phyloP scores from a whole-genome alignment of 1,140 invertebrate species.

The Magallana angulata region DNA sequence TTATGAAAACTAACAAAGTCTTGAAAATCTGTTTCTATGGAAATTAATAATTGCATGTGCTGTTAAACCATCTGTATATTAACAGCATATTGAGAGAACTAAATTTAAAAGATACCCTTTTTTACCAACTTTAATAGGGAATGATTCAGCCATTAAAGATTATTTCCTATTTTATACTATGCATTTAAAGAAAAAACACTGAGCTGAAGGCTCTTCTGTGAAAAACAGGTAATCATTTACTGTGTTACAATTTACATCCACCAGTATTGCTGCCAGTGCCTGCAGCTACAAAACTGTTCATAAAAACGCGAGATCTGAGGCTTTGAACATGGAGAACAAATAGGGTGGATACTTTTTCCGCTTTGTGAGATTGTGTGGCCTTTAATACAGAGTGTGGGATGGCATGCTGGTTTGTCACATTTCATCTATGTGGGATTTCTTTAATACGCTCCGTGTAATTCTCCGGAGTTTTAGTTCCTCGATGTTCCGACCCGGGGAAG shows the following conservation, averaged over 20 bases:
- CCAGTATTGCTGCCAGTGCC: not conserved
- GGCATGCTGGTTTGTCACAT: conserved; percentile 23
- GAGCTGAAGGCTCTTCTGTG: not conserved
- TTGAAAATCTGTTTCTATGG: no score
- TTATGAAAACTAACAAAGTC: no score
- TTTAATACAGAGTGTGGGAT: not conserved
- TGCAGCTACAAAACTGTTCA: not conserved
- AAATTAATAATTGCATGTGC: no score
- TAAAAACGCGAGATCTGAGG: conserved; percentile 2
- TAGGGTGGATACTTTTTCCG: not conserved
- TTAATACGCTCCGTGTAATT: not conserved
- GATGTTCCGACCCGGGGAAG: not conserved
- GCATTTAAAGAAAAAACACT: no score
- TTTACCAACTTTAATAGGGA: no score
- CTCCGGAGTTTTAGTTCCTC: not conserved
- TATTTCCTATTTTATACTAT: no score
- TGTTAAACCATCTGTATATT: no score
- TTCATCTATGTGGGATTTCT: conserved; percentile 4
- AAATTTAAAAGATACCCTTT: no score
- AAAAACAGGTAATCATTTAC: not conserved
- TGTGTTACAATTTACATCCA: conserved; percentile 1
- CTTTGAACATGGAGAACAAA: not conserved
- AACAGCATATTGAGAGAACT: no score
- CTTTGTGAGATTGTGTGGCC: not conserved
- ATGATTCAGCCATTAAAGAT: no score